Percentiles rank a stretch among this genome's conserved stretches.
Conservation (phyloP, 1,140 invertebrate species). For the Forficula auricularia region DNA sequence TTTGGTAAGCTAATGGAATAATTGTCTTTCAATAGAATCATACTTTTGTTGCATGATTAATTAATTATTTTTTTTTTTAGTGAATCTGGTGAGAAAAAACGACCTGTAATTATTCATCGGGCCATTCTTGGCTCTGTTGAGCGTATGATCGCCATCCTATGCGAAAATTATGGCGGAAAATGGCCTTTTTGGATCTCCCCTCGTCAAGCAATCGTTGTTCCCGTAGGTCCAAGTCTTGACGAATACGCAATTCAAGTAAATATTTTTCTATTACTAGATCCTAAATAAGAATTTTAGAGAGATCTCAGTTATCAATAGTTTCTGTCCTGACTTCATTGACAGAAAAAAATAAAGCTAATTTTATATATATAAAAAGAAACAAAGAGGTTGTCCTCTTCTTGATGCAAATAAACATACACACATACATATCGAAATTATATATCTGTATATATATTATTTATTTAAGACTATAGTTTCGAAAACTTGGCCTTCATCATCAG, state of each 20-base stretch:
- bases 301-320: too few relatives aligned
- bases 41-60: constrained; percentile 3
- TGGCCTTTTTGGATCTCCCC: constrained; percentile 99
- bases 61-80: constrained; percentile 28
- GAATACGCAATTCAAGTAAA: constrained; percentile 67
- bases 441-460: too few relatives aligned
- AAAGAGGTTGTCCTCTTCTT: too few relatives aligned
- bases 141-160: constrained; percentile 93
- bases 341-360: too few relatives aligned
- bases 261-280: constrained; percentile 5
- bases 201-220: constrained; percentile 78
- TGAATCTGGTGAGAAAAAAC: constrained; percentile 71
- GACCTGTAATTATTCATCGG: constrained; percentile 95
- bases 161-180: constrained; percentile 92
- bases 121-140: constrained; percentile 95
- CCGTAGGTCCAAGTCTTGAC: constrained; percentile 68
- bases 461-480: too few relatives aligned
- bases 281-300: too few relatives aligned
- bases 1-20: constrained; percentile 35
- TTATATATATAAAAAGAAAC: too few relatives aligned
- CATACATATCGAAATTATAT: too few relatives aligned
- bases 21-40: neutral
- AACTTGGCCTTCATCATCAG: too few relatives aligned
- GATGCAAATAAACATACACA: too few relatives aligned
- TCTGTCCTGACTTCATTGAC: too few relatives aligned